Percentiles rank a stretch among this genome's conserved stretches.
These are phyloP conservation scores for Notiomystis cincta DNA, from an alignment of 2,113 vertebrate species.

Conservation along the genomic window DNA sequence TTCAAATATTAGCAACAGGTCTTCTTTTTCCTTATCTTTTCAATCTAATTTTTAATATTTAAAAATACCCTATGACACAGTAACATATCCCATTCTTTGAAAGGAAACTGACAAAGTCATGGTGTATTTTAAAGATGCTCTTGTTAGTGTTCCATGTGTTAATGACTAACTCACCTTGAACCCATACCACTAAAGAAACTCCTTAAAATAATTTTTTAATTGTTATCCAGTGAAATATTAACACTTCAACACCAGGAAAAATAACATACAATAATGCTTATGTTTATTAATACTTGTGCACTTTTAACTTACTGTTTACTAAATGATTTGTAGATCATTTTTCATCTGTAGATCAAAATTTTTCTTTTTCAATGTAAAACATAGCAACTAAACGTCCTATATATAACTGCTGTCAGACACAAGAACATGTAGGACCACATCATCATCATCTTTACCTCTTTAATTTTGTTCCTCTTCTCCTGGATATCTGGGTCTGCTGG, in stretches of 20 bases:
- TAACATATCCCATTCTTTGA: background rate
- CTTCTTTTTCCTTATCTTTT: background rate
- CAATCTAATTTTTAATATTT: background rate
- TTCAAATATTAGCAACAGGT: background rate
- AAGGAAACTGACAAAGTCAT: background rate
- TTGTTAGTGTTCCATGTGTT: background rate
- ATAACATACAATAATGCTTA: background rate
- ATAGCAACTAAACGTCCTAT: background rate
- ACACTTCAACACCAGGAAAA: background rate
- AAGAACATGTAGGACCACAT: background rate
- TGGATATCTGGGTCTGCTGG: slow-evolving; percentile 83
- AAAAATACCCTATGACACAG: background rate
- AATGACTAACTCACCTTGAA: background rate
- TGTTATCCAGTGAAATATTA: background rate
- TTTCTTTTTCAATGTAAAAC: background rate
- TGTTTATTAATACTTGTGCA: background rate
- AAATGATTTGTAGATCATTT: background rate
- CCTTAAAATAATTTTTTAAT: background rate
- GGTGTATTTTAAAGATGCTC: background rate
- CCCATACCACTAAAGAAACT: background rate
- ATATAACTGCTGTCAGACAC: background rate
- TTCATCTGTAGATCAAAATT: no score
- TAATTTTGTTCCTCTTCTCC: slow-evolving; percentile 94
- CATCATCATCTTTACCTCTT: slow-evolving; percentile 82
- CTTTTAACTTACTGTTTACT: background rate